Conservation (phyloP, 1,140 invertebrate genomes). For the Orius laevigatus region DNA sequence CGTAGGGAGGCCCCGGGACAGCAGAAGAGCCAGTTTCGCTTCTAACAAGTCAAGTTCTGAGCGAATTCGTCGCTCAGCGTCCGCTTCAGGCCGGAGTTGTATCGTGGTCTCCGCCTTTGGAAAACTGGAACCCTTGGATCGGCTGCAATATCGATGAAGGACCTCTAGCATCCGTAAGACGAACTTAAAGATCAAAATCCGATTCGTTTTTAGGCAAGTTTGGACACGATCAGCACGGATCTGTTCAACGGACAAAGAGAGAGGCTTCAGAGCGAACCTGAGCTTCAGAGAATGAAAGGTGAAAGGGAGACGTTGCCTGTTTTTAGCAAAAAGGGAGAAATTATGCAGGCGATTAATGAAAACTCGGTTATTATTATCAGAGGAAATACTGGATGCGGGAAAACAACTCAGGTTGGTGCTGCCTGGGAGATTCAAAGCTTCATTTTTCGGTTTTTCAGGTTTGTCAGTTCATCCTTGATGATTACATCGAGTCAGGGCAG, state of each 20-base stretch:
- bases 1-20: conserved; percentile 5
- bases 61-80: conserved; percentile 40
- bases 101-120: conserved; percentile 84
- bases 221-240: conserved; percentile 69
- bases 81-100: conserved; percentile 56
- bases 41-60: conserved; percentile 38
- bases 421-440: no score
- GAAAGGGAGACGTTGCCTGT: conserved; percentile 63
- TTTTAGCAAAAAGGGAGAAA: conserved; percentile 45
- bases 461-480: conserved; percentile 92
- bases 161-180: conserved; percentile 54
- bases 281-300: conserved; percentile 43
- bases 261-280: conserved; percentile 40
- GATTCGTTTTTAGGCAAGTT: conserved; percentile 31
- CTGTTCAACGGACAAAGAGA: conserved; percentile 46
- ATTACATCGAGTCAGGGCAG: conserved; percentile 73
- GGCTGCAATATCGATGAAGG: conserved; percentile 89
- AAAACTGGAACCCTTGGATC: conserved; percentile 94
- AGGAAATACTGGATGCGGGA: conserved; percentile 89
- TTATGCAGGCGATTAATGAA: conserved; percentile 71
- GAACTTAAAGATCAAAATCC: background rate
- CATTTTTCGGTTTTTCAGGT: conserved; percentile 36
- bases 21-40: conserved; percentile 32
- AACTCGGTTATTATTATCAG: conserved; percentile 76
- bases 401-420: conserved; percentile 39